Percentiles rank a stretch among this genome's conserved stretches.
These are phyloP conservation scores for Epinephelus malabaricus DNA, from an alignment of 2,797 vertebrate genomes.

Conservation along the genomic window DNA sequence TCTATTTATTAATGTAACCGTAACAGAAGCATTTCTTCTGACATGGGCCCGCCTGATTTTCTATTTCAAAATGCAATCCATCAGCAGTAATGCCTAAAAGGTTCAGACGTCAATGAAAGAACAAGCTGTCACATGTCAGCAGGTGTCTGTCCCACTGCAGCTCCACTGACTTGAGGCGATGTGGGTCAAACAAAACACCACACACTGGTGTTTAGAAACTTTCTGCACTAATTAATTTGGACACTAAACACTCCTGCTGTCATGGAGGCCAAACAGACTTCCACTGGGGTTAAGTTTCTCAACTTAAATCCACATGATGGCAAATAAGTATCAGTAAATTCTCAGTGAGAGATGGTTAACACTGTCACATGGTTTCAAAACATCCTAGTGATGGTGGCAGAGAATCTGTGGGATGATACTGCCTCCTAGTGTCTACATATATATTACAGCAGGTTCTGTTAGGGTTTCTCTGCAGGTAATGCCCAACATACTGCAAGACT, in stretches of 20 bases:
- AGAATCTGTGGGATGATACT: constrained; percentile 62
- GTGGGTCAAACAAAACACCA: background rate
- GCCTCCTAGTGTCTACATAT: constrained; percentile 70
- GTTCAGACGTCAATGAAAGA: background rate
- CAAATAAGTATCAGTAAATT: constrained; percentile 3
- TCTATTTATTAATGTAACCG: too few species aligned
- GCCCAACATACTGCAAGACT: too few species aligned
- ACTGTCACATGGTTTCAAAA: constrained; percentile 39
- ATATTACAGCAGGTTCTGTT: background rate
- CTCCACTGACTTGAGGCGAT: background rate
- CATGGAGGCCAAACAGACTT: background rate
- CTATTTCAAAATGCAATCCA: background rate
- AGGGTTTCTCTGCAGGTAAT: background rate
- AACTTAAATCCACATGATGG: background rate
- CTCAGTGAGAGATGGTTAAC: background rate
- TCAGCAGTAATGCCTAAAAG: background rate
- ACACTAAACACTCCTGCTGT: background rate
- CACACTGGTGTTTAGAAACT: background rate
- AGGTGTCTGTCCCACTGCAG: background rate
- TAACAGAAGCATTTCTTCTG: too few species aligned
- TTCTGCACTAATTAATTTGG: background rate
- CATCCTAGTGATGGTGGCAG: constrained; percentile 5
- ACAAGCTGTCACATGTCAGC: constrained; percentile 13
- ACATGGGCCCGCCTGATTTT: background rate
- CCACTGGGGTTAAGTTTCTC: background rate